Evolutionary conservation across 1,140 invertebrate species (phyloP).

Genomic region (Lordiphosa mommai): DNA sequence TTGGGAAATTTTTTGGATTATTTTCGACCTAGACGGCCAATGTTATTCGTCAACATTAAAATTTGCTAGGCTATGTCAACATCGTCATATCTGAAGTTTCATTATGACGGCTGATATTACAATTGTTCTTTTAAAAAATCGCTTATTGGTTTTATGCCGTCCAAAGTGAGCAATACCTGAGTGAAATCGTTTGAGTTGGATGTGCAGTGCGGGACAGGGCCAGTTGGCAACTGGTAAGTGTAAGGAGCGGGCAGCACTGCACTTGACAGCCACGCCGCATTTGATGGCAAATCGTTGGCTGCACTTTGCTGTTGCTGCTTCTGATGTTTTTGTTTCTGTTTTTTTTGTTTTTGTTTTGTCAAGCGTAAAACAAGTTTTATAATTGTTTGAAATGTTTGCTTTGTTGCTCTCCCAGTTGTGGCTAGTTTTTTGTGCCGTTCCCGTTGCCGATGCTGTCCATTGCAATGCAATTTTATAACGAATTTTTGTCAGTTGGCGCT

Average conservation of each 20-base stretch:
- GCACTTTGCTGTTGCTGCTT: constrained; percentile 46
- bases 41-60: too few species aligned
- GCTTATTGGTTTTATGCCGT: background rate
- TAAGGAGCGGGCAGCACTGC: constrained; percentile 26
- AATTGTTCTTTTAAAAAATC: background rate
- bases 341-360: constrained; percentile 63
- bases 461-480: constrained; percentile 71
- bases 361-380: constrained; percentile 77
- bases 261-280: constrained; percentile 71
- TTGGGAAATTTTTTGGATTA: too few species aligned
- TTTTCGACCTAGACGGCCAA: too few species aligned
- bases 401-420: constrained; percentile 10
- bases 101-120: background rate
- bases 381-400: constrained; percentile 76
- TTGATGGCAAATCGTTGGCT: constrained; percentile 71
- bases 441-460: constrained; percentile 45
- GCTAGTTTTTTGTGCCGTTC: constrained; percentile 6
- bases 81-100: too few species aligned
- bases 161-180: constrained; percentile 1
- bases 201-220: background rate
- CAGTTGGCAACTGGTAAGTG: constrained; percentile 1
- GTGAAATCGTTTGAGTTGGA: constrained; percentile 25
- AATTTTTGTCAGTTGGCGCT: constrained; percentile 74
- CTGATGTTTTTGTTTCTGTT: constrained; percentile 31
- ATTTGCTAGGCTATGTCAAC: too few species aligned